These are phyloP conservation scores for Hephaestus fuliginosus DNA, from an alignment of 2,797 vertebrate species.

Conservation along the genomic window DNA sequence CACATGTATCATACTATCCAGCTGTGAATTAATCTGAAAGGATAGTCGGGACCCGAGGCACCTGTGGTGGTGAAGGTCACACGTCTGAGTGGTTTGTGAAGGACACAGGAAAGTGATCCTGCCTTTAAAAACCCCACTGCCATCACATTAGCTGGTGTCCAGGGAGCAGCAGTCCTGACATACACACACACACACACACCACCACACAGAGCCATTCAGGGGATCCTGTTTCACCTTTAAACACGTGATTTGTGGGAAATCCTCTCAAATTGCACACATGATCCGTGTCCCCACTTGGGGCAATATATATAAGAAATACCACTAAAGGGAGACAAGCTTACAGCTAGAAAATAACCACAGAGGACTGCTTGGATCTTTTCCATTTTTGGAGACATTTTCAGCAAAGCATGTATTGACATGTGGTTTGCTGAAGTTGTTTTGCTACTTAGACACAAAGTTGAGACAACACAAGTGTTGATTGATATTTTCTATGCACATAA, in stretches of 20 bases:
- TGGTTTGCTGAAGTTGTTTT: constrained; percentile 2
- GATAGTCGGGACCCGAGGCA: constrained; percentile 48
- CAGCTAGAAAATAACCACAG: background rate
- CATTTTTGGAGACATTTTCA: constrained; percentile 6
- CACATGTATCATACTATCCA: constrained; percentile 26
- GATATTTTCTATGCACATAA: constrained; percentile 18
- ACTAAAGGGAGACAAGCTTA: no score
- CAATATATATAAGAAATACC: background rate
- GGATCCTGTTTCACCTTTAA: constrained; percentile 59
- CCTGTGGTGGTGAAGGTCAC: constrained; percentile 69
- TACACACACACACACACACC: background rate
- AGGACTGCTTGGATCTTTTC: background rate
- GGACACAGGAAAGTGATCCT: constrained; percentile 71
- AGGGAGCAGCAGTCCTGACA: constrained; percentile 47
- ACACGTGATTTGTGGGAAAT: constrained; percentile 65
- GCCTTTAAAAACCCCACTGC: constrained; percentile 65
- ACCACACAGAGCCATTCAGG: constrained; percentile 10
- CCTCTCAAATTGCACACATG: constrained; percentile 54
- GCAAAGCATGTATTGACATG: background rate
- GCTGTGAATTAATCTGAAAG: constrained; percentile 51
- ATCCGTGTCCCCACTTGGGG: constrained; percentile 23
- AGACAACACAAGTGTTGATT: constrained; percentile 1
- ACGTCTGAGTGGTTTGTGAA: constrained; percentile 63
- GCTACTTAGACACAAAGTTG: background rate
- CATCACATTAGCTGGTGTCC: constrained; percentile 63